phyloP scores from a whole-genome alignment of 2,113 vertebrate genomes.

The Aegypius monachus region DNA sequence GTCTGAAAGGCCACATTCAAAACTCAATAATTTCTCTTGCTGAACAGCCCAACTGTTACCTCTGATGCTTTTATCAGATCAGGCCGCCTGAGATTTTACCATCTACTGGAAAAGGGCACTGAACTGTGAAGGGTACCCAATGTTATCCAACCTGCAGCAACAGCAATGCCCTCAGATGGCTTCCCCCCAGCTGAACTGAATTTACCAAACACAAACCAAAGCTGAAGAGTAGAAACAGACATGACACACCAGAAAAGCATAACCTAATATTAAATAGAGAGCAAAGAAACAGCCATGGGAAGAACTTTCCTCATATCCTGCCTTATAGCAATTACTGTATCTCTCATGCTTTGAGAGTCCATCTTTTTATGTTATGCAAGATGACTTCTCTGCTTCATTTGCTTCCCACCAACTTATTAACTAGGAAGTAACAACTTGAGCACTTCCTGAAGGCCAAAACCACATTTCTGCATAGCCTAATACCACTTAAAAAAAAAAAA shows the following conservation, averaged over 20 bases:
- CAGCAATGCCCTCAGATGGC: background rate
- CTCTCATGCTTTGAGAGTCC: background rate
- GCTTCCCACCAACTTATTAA: background rate
- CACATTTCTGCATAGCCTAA: background rate
- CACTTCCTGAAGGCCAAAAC: background rate
- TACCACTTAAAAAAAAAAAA: too few species aligned
- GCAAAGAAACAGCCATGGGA: background rate
- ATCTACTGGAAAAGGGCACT: background rate
- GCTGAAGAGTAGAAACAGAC: background rate
- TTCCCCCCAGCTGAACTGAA: background rate
- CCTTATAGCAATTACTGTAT: background rate
- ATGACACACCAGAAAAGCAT: background rate
- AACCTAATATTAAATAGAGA: background rate
- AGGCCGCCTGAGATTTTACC: background rate
- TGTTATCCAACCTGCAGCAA: background rate
- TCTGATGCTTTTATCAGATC: background rate
- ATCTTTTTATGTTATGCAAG: background rate
- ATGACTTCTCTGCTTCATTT: background rate
- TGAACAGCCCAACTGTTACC: background rate
- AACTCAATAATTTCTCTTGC: background rate
- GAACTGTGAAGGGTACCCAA: background rate
- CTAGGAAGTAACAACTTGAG: background rate
- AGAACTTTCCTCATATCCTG: background rate
- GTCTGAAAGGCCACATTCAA: background rate
- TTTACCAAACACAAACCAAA: background rate